These are phyloP conservation scores for Eilema caniola DNA, from an alignment of 2,888 invertebrate species.

Conservation along the genomic window DNA sequence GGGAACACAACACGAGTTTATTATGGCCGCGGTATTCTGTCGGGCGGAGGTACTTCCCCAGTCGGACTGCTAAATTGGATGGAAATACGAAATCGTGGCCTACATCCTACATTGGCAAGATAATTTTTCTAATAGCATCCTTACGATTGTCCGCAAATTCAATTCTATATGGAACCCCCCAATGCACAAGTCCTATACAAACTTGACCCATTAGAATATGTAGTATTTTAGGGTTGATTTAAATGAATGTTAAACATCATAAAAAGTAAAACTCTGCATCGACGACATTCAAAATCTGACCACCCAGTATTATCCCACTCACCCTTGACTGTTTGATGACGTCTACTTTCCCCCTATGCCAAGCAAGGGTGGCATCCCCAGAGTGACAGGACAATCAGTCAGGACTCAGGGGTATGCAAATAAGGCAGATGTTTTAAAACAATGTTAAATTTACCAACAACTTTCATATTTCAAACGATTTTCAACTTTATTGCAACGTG, in stretches of 20 bases:
- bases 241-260: background rate
- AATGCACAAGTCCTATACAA: too few species aligned
- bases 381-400: constrained; percentile 76
- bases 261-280: background rate
- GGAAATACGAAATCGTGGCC: too few species aligned
- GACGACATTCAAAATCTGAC: background rate
- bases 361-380: constrained; percentile 34
- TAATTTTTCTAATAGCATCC: too few species aligned
- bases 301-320: constrained; percentile 15
- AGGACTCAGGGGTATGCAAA: constrained; percentile 66
- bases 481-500: constrained; percentile 16
- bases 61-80: too few species aligned
- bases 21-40: too few species aligned
- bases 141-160: too few species aligned
- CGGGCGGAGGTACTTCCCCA: too few species aligned
- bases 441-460: constrained; percentile 14
- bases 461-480: constrained; percentile 7
- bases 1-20: too few species aligned
- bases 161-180: too few species aligned
- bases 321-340: constrained; percentile 6
- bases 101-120: too few species aligned
- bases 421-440: constrained; percentile 66
- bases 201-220: background rate
- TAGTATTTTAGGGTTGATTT: background rate
- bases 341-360: constrained; percentile 22